These are phyloP conservation scores for Petaurus breviceps DNA, from an alignment of 2,113 vertebrate genomes.

Conservation along the genomic window DNA sequence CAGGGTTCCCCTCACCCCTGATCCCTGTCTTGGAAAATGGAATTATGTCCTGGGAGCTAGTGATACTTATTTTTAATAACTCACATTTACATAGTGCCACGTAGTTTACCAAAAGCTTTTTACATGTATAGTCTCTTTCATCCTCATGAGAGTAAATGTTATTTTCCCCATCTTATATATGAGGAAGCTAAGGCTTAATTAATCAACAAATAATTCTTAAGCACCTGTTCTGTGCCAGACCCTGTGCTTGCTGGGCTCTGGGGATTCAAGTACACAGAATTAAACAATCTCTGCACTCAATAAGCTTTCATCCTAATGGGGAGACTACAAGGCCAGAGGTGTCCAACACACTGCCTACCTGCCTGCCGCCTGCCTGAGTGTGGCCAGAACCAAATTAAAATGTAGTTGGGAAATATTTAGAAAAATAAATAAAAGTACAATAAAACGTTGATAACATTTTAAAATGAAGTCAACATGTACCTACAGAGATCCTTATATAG, in stretches of 20 bases:
- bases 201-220: constrained; percentile 23
- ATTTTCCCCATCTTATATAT: constrained; percentile 20
- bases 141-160: constrained; percentile 21
- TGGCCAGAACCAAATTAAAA: background rate
- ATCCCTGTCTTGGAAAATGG: constrained; percentile 31
- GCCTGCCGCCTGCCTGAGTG: background rate
- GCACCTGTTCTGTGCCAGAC: constrained; percentile 2
- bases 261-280: constrained; percentile 6
- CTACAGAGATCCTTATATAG: too few species aligned
- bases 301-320: background rate
- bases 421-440: background rate
- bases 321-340: background rate
- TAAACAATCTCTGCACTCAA: background rate
- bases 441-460: background rate
- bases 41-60: background rate
- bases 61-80: background rate
- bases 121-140: constrained; percentile 8
- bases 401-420: background rate
- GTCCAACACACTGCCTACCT: background rate
- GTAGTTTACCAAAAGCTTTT: background rate
- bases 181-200: background rate
- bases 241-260: background rate
- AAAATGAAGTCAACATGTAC: background rate
- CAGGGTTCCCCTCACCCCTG: constrained; percentile 22
- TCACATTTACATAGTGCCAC: constrained; percentile 22